Base-by-base conservation (phyloP, 1,140 invertebrate species). In the Caenorhabditis brenneri region DNA sequence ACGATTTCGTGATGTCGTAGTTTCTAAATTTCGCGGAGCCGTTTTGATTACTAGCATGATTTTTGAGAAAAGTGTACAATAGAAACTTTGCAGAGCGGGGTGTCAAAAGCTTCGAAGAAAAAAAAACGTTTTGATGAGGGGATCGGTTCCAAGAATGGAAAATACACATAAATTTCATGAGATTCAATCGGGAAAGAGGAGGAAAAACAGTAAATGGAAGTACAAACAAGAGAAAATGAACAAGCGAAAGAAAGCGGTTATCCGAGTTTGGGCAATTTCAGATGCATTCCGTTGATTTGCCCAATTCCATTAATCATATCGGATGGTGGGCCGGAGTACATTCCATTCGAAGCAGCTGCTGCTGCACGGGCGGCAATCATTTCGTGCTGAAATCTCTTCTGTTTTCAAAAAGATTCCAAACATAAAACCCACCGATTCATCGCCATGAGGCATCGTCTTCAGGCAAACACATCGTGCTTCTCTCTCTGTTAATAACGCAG, bases 391-490 rank as follows among this genome's bases (percentile, higher is more conserved):
- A 65, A 65, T 16, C 10, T 24, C 0, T 27, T 58, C 53, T 7
- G 53, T 5, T 5, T 58, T 15, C 53, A 6, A 42, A 42, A 42
- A 42, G 5, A 42, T 24, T 10, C 7, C 58, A 33, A 22, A 2
- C 2, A 31, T 27, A 7, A 19, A 3, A 65, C 58, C 15, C 9
- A 74, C 65, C 65, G n/a, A 36, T 1, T 74, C 65, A 24, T 74
- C 65, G 12, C 65, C 24, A 33, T 42, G 42, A 1, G 65, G 65
- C 1, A 74, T 22, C 24, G 80, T 80, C 53, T 81, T 80, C 31
- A 85, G 36, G 39, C 86, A 87, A 58, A 69, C 65, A 33, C 86
- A 87, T 53, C 85, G 46, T 5, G 69, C 69, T 69, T 87, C 85
- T 65, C 86, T 24, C 29, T 85, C 81, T 51, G 78, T 83, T 42